Conservation (phyloP, 2,113 vertebrate species). For the Atrichornis clamosus region DNA sequence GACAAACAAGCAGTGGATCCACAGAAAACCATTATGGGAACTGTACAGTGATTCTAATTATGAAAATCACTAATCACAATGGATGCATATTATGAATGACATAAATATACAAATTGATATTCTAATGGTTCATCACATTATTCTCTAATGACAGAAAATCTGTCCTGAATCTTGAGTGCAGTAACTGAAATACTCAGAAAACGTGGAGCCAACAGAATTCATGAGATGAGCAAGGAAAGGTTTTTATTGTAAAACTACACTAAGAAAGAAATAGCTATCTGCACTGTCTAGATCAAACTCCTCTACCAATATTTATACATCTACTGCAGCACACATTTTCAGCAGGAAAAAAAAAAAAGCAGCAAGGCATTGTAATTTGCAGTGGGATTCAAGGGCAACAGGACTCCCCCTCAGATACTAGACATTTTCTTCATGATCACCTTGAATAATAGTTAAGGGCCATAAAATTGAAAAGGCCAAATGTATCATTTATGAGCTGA, state of each 20-base stretch:
- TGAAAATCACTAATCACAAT: neutral
- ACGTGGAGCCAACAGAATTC: neutral
- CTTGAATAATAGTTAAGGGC: neutral
- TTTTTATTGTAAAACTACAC: neutral
- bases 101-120: neutral
- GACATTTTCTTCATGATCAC: neutral
- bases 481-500: neutral
- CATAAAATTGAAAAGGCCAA: neutral
- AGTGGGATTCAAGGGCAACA: neutral
- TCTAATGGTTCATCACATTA: neutral
- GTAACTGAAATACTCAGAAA: neutral
- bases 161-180: neutral
- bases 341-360: neutral
- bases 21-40: neutral
- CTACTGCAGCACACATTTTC: neutral
- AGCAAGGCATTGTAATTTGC: neutral
- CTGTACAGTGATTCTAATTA: neutral
- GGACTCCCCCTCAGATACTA: neutral
- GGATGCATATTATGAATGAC: neutral
- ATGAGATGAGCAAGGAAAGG: neutral
- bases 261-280: neutral
- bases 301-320: neutral
- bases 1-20: neutral
- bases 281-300: neutral
- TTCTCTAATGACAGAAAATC: neutral